A percentile compares a stretch with the other conserved stretches of the same genome.
phyloP scores from a whole-genome alignment of 2,797 vertebrate genomes.

The Falco biarmicus region DNA sequence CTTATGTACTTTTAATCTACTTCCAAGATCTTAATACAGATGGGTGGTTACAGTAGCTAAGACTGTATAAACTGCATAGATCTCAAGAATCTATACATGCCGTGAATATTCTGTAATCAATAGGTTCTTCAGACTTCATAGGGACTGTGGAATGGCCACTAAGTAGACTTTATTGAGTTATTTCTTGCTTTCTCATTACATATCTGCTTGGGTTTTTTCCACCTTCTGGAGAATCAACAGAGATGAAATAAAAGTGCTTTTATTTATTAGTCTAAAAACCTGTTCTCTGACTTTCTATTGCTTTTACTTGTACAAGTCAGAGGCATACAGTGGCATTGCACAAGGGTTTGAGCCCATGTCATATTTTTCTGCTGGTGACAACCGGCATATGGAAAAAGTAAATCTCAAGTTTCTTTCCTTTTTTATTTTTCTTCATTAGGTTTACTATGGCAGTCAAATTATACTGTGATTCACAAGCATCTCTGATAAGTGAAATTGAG shows the following conservation, averaged over 20 bases:
- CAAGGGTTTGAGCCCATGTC: background rate
- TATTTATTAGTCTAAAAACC: background rate
- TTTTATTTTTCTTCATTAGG: background rate
- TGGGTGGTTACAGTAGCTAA: background rate
- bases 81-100: background rate
- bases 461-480: background rate
- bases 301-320: background rate
- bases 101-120: background rate
- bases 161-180: background rate
- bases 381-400: background rate
- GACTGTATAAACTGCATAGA: background rate
- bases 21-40: background rate
- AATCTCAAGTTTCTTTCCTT: background rate
- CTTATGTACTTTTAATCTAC: background rate
- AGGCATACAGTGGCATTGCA: background rate
- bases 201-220: background rate
- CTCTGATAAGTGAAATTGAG: background rate
- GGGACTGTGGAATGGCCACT: background rate
- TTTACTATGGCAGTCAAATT: background rate
- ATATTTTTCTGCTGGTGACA: background rate
- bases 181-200: background rate
- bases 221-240: background rate
- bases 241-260: background rate
- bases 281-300: background rate
- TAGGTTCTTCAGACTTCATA: background rate